A percentile compares a stretch with the other conserved stretches of the same genome.
phyloP scores from a whole-genome alignment of 2,113 vertebrate species.

The Hypanus sabinus region DNA sequence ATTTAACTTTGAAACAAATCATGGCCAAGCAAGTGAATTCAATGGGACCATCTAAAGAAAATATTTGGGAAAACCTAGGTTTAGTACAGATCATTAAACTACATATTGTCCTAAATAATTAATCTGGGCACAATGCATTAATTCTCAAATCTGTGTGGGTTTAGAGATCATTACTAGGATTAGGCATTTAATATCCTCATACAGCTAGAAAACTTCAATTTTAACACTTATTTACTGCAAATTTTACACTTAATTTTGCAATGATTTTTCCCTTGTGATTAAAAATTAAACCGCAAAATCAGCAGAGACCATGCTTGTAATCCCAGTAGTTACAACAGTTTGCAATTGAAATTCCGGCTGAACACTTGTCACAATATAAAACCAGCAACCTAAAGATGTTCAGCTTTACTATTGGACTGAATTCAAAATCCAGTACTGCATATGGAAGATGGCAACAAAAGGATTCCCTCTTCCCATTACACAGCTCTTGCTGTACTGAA shows the following conservation, averaged over 20 bases:
- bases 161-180: not conserved
- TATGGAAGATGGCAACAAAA: not conserved
- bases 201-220: not conserved
- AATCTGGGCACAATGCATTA: too few relatives aligned
- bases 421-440: not conserved
- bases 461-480: not conserved
- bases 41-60: not conserved
- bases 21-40: not conserved
- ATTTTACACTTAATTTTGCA: not conserved
- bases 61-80: not conserved
- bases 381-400: not conserved
- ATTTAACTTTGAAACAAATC: not conserved
- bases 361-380: not conserved
- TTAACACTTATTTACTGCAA: not conserved
- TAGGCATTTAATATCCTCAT: not conserved
- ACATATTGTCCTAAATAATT: too few relatives aligned
- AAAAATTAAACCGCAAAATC: not conserved
- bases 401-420: not conserved
- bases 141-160: too few relatives aligned
- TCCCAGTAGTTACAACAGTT: not conserved
- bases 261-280: constrained; percentile 3
- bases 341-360: not conserved
- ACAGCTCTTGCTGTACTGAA: not conserved
- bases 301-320: not conserved
- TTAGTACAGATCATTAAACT: too few relatives aligned